These are phyloP conservation scores for Eretmochelys imbricata DNA, from an alignment of 2,113 vertebrate genomes.

Conservation along the genomic window DNA sequence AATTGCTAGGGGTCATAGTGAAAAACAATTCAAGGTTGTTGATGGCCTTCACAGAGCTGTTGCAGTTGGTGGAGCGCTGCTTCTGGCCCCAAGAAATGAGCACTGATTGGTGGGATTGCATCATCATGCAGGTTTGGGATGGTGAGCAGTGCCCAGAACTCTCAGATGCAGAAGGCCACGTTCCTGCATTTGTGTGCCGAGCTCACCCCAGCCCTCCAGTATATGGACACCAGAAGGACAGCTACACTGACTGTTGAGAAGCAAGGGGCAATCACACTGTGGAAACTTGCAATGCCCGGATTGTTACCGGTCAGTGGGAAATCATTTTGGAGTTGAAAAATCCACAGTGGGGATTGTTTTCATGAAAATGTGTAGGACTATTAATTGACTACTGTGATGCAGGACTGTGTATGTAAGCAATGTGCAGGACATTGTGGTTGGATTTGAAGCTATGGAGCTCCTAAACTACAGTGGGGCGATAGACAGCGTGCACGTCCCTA, in stretches of 20 bases:
- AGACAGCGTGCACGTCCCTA: background rate
- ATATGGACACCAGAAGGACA: background rate
- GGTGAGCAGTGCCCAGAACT: background rate
- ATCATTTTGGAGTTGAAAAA: background rate
- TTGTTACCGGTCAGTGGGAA: background rate
- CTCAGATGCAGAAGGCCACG: background rate
- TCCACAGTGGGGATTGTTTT: background rate
- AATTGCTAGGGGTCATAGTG: background rate
- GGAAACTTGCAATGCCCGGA: background rate
- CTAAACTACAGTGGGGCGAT: background rate
- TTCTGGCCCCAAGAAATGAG: background rate
- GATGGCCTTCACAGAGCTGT: background rate
- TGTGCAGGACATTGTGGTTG: background rate
- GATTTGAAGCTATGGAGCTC: background rate
- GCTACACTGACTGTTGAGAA: background rate
- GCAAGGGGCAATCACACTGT: background rate
- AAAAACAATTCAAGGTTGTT: background rate
- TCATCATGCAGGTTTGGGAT: background rate
- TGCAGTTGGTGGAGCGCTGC: background rate
- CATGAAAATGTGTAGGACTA: background rate
- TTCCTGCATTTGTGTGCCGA: background rate
- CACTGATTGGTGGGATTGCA: background rate
- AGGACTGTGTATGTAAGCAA: background rate
- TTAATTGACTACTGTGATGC: background rate
- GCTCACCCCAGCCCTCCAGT: background rate